Base-by-base conservation (phyloP, 2,888 invertebrate species). In the Iselma pallidipennis region DNA sequence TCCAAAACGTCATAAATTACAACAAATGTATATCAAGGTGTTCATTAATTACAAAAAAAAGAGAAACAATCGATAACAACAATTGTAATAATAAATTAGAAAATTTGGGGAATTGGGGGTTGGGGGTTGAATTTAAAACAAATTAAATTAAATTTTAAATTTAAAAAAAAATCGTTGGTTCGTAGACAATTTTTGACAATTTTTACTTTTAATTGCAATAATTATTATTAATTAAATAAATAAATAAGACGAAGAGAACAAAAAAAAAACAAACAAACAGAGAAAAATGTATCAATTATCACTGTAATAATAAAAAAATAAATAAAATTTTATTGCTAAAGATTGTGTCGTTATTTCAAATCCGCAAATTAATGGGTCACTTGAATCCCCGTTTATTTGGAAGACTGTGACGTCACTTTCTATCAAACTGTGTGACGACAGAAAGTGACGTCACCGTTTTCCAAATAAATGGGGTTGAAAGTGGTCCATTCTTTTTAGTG, bases 181-280 rank as follows among this genome's bases (percentile, higher is more conserved):
- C 9, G 45, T 45, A 23, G 45, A 21, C 5, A 23, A 45, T 23
- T 45, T 23, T 45, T 23, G 45, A 45, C 21, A 45, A 45, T 23
- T 45, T 45, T 45, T 45, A 45, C 19, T 21, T 45, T 45, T 21
- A 45, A 45, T 21, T 45, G 45, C 45, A 45, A 45, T 45, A 45
- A 45, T 45, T 45, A 37, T 45, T 23, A 45, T 23, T 23, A 45
- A 23, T 21, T 42, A 28, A 28, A 5, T 1, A 28, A 28, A 28
- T 1, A 7, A 28, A 28, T 28, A 28, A 28, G 16, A 37, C 2
- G 16, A 16, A 16, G 5, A 1, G 6, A 19, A 7, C 2, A 37
- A 37, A 37, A 7, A 7, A 37, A 37, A 37, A 16, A 6, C 2
- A 37, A 37, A n/a, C n/a, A n/a, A n/a, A n/a, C n/a, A n/a, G n/a